Base-by-base conservation (phyloP, 2,113 vertebrate species). In the Myiozetetes cayanensis region DNA sequence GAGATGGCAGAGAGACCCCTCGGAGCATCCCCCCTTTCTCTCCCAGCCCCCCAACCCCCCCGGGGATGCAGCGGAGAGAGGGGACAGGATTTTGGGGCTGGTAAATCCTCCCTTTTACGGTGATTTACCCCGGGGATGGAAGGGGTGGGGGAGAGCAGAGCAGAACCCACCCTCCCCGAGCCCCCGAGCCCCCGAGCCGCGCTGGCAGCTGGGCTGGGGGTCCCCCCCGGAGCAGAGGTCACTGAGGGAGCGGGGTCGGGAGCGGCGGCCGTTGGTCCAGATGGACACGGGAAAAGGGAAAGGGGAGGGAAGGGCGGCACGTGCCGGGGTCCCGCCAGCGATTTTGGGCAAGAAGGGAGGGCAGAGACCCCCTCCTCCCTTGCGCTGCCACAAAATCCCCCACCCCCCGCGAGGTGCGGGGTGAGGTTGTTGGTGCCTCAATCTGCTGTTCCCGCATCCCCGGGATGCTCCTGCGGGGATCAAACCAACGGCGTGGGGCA, bases 181-280 rank as follows among this genome's bases (percentile, higher is more conserved):
- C 3, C 37, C 37, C 37, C 37, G 9, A 9, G 8, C n/a, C 35
- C 9, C 27, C 2, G 2, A 31, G 35, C 12, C 6, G 28, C 6
- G 11, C 76, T 39, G 96, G 91, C 92, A 96, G 95, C 96, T 95
- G 95, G 93, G 88, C 87, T 15, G 87, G 86, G 89, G 70, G 75
- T 47, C 43, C 41, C 52, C 53, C 30, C 30, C 1, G 74, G 74
- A 52, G 91, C 95, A 70, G 90, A 87, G 94, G 95, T 95, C 92
- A 95, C 94, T 41, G 95, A 97, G 10, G 63, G 90, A 77, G 81
- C 84, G 35, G 84, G 15, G 80, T 72, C 91, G 10, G 63, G 90
- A 77, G 81, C 84, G 35, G 84, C 18, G 80, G 81, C 91, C 70
- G 88, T 94, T 95, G 63, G 43, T 14, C 66, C 96, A 93, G 62